Evolutionary conservation across 2,113 vertebrate species (phyloP).

Genomic region (Catharus bicknelli): DNA sequence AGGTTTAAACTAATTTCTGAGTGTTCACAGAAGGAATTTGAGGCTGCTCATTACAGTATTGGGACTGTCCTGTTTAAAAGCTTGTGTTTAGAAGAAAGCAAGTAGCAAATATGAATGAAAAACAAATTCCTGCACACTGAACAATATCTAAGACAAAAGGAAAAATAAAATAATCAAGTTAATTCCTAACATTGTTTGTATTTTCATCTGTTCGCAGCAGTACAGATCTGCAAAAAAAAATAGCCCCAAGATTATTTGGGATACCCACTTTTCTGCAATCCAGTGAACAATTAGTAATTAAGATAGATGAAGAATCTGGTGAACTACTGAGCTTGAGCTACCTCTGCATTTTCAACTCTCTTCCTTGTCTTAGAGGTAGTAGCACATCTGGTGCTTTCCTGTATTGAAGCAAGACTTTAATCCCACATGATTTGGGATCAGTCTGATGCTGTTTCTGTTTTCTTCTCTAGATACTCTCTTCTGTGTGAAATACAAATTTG

Average conservation of each 20-base stretch:
- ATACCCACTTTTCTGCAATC: not conserved
- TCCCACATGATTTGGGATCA: not conserved
- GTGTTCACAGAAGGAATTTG: not conserved
- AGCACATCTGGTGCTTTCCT: not conserved
- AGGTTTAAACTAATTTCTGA: not conserved
- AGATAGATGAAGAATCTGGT: not conserved
- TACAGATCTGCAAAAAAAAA: not conserved
- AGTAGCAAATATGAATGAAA: not conserved
- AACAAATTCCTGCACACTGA: not conserved
- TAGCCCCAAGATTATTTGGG: not conserved
- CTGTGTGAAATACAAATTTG: not conserved
- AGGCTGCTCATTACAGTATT: not conserved
- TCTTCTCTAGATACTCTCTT: not conserved
- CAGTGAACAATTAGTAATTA: not conserved
- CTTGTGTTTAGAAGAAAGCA: not conserved
- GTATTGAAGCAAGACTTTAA: not conserved
- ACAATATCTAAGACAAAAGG: not conserved
- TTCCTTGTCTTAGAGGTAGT: not conserved
- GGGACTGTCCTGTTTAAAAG: not conserved
- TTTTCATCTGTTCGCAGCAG: not conserved
- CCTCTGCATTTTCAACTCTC: not conserved
- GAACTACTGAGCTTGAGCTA: not conserved
- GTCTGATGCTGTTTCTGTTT: not conserved
- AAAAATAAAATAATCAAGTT: not conserved
- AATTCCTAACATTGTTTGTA: accelerated